Evolutionary conservation across 2,113 vertebrate species (phyloP).

Genomic region (Macrotus californicus): DNA sequence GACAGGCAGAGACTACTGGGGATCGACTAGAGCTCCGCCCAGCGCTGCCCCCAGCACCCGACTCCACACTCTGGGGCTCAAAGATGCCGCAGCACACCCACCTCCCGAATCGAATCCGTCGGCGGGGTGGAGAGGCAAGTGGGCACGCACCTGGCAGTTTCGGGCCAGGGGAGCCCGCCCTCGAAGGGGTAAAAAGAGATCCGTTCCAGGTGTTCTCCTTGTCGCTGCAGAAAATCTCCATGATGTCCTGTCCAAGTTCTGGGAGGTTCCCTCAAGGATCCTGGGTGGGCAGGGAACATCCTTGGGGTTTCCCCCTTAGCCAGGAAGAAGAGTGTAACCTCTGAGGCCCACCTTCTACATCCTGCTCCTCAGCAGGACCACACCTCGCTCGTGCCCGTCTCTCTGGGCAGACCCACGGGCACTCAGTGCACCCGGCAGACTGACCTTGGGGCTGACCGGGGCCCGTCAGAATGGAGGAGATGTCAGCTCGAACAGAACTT

Average conservation of each 20-base stretch:
- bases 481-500: background rate
- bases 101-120: conserved; percentile 42
- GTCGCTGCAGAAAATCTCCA: conserved; percentile 49
- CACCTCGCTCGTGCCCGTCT: no score
- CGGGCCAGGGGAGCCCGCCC: conserved; percentile 10
- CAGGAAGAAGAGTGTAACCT: background rate
- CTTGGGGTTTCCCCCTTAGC: background rate
- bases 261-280: background rate
- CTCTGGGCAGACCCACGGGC: background rate
- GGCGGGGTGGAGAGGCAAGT: background rate
- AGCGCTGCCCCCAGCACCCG: background rate
- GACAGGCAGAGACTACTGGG: conserved; percentile 13
- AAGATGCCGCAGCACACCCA: background rate
- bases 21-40: conserved; percentile 21
- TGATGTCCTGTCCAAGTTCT: conserved; percentile 11
- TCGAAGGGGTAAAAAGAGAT: conserved; percentile 37
- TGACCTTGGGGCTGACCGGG: background rate
- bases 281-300: background rate
- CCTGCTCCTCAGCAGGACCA: fast-evolving
- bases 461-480: background rate
- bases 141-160: conserved; percentile 33
- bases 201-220: background rate
- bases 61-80: fast-evolving
- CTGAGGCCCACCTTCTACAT: background rate
- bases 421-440: background rate